phyloP scores from a whole-genome alignment of 2,113 vertebrate species.

The Cervus canadensis region DNA sequence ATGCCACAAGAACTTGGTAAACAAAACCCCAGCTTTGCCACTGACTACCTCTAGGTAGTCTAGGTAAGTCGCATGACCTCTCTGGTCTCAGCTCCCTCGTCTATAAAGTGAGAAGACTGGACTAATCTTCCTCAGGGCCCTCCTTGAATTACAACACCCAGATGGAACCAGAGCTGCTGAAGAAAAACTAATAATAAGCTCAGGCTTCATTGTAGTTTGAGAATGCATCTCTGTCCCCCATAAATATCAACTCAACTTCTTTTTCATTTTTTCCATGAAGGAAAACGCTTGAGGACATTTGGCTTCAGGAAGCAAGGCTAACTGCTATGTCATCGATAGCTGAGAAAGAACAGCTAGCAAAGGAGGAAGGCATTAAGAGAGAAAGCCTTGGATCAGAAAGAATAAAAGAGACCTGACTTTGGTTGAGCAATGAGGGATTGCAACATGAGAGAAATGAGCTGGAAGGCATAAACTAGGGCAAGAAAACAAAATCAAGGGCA shows the following conservation, averaged over 20 bases:
- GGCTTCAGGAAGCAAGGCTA: conserved; percentile 40
- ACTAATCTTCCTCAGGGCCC: conserved; percentile 4
- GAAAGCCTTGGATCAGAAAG: conserved; percentile 3
- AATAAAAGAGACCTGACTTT: conserved; percentile 41
- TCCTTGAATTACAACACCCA: conserved; percentile 44
- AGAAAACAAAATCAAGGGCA: conserved; percentile 53
- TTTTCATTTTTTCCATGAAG: conserved; percentile 22
- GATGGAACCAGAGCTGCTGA: conserved; percentile 26
- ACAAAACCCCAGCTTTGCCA: conserved; percentile 14
- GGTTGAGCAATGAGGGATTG: conserved; percentile 41
- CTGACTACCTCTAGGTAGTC: background rate
- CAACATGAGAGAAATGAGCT: conserved; percentile 35
- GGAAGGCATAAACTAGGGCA: conserved; percentile 38
- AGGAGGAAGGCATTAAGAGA: background rate
- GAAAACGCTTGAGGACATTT: conserved; percentile 45
- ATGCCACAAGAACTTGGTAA: background rate
- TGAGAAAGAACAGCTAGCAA: conserved; percentile 2
- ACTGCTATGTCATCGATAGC: background rate
- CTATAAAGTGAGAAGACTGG: conserved; percentile 42
- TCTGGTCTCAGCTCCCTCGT: background rate
- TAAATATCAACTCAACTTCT: conserved; percentile 3
- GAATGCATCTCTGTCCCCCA: conserved; percentile 12
- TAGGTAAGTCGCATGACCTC: background rate
- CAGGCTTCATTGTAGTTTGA: background rate
- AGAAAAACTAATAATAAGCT: conserved; percentile 47